Percentiles rank a stretch among this genome's conserved stretches.
phyloP scores from a whole-genome alignment of 2,797 vertebrate species.

The Poeciliopsis gracilis region DNA sequence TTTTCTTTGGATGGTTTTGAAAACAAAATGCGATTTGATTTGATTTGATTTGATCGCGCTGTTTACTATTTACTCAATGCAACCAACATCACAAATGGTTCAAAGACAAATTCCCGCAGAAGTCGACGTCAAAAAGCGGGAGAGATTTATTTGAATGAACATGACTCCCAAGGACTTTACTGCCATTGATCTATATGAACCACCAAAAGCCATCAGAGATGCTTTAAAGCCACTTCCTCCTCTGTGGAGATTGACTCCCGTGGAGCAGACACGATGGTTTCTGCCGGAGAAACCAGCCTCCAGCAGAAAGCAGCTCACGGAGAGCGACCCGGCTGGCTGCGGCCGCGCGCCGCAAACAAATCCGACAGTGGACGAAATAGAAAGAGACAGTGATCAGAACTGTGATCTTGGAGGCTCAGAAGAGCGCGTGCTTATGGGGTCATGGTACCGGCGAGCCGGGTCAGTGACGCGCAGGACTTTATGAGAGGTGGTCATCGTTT shows the following conservation, averaged over 20 bases:
- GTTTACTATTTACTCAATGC: background rate
- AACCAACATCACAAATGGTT: background rate
- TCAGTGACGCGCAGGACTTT: background rate
- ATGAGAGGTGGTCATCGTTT: background rate
- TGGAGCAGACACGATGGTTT: background rate
- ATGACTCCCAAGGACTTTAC: background rate
- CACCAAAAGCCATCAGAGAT: background rate
- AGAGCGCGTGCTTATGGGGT: background rate
- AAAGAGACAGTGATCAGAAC: conserved; percentile 1
- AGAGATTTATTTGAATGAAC: background rate
- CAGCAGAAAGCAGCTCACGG: background rate
- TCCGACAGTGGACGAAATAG: background rate
- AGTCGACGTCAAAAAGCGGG: background rate
- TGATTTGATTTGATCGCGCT: background rate
- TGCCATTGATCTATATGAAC: background rate
- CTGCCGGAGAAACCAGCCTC: background rate
- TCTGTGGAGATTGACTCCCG: background rate
- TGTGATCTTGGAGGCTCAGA: background rate
- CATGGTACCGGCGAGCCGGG: background rate
- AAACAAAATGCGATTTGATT: background rate
- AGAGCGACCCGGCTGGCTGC: background rate
- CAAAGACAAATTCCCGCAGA: background rate
- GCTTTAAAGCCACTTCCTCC: background rate
- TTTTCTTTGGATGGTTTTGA: background rate
- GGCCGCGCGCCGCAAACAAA: background rate